Percentiles rank a stretch among this genome's conserved stretches.
phyloP scores from a whole-genome alignment of 2,113 vertebrate genomes.

The Gorilla gorilla region DNA sequence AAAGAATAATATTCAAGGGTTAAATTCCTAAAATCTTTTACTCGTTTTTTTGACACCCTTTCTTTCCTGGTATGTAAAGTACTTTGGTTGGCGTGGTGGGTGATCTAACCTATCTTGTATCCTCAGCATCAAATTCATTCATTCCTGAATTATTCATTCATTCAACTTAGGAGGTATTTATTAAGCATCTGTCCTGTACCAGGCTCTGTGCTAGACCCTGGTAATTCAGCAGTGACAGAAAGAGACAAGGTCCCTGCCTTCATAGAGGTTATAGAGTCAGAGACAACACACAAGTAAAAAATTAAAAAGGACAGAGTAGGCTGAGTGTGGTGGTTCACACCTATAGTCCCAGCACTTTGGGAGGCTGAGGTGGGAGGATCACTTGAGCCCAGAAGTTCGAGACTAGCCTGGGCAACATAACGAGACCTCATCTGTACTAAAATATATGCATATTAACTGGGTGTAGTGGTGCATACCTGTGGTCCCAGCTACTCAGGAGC shows the following conservation, averaged over 20 bases:
- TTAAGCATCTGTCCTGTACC: neutral
- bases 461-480: neutral
- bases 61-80: neutral
- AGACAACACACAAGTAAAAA: neutral
- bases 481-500: neutral
- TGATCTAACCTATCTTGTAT: neutral
- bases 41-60: neutral
- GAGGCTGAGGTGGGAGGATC: neutral
- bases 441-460: neutral
- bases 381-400: neutral
- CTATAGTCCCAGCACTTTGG: neutral
- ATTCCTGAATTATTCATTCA: neutral
- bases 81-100: neutral
- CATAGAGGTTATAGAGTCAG: neutral
- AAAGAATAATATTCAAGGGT: neutral
- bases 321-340: neutral
- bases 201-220: neutral
- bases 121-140: neutral
- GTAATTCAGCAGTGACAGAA: neutral
- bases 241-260: neutral
- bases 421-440: neutral
- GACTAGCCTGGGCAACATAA: neutral
- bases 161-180: neutral
- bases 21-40: neutral
- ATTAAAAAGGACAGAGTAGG: neutral